phyloP scores from a whole-genome alignment of 2,797 vertebrate genomes.

The Oryzias sinensis region DNA sequence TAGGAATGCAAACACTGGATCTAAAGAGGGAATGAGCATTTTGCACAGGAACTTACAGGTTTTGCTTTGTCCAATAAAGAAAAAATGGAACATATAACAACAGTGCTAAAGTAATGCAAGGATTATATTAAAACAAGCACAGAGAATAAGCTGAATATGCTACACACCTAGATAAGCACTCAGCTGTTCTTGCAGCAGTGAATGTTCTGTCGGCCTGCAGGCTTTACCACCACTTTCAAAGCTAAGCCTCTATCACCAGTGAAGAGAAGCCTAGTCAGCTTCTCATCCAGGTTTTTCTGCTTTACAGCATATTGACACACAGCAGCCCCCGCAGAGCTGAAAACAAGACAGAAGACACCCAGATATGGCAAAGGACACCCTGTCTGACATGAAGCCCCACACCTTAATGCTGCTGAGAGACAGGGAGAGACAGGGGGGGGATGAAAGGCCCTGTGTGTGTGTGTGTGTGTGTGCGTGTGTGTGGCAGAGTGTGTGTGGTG shows the following conservation, averaged over 20 bases:
- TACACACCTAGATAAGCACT: constrained; percentile 16
- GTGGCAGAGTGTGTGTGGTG: background rate
- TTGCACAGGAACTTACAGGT: too few species aligned
- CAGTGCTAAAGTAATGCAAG: too few species aligned
- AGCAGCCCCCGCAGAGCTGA: constrained; percentile 37
- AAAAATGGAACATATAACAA: too few species aligned
- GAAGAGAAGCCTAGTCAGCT: constrained; percentile 47
- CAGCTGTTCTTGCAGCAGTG: constrained; percentile 21
- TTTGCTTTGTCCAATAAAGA: too few species aligned
- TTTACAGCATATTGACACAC: constrained; percentile 48
- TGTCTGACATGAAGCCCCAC: constrained; percentile 43
- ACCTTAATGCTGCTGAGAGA: constrained; percentile 39
- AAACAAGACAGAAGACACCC: constrained; percentile 42
- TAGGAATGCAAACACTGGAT: too few species aligned
- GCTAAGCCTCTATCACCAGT: constrained; percentile 31
- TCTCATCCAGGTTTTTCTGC: constrained; percentile 25
- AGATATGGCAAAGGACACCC: constrained; percentile 42
- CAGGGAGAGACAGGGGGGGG: constrained; percentile 20
- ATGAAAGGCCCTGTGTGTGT: background rate
- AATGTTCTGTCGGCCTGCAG: constrained; percentile 39
- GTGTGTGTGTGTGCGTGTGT: background rate
- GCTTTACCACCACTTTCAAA: constrained; percentile 50
- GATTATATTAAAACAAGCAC: too few species aligned
- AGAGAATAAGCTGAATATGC: background rate
- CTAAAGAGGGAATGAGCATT: too few species aligned